Evolutionary conservation across 2,888 invertebrate species (phyloP).

Genomic region (Eupithecia exiguata): DNA sequence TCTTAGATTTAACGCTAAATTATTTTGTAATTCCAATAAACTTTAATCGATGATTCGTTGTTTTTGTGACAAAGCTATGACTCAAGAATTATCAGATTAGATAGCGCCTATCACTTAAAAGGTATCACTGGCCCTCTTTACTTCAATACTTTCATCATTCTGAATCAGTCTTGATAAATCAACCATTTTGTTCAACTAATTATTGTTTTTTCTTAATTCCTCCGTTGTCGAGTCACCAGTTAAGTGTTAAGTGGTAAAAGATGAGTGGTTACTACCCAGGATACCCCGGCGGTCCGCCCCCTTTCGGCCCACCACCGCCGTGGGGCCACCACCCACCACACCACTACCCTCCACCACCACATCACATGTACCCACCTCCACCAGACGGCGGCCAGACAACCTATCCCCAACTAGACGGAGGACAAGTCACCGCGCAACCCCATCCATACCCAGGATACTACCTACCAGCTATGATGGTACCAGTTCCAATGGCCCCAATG

Average conservation of each 20-base stretch:
- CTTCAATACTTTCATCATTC: slow-evolving; percentile 22
- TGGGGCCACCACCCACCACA: slow-evolving; percentile 44
- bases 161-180: slow-evolving; percentile 3
- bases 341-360: slow-evolving; percentile 44
- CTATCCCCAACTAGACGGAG: slow-evolving; percentile 46
- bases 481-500: slow-evolving; percentile 56
- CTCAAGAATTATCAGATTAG: slow-evolving; percentile 49
- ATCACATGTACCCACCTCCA: slow-evolving; percentile 42
- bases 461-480: slow-evolving; percentile 73
- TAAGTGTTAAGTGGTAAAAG: slow-evolving; percentile 20
- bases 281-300: slow-evolving; percentile 52
- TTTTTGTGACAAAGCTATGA: slow-evolving; percentile 42
- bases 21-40: slow-evolving; percentile 46
- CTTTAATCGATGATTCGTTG: slow-evolving; percentile 37
- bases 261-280: slow-evolving; percentile 63
- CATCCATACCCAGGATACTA: slow-evolving; percentile 65
- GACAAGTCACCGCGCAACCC: slow-evolving; percentile 44
- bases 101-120: slow-evolving; percentile 47
- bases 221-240: background rate
- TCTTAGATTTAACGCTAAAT: slow-evolving; percentile 44
- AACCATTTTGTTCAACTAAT: background rate
- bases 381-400: slow-evolving; percentile 37
- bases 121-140: slow-evolving; percentile 21
- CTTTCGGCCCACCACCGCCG: slow-evolving; percentile 57
- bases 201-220: background rate